These are phyloP conservation scores for Seriola aureovittata DNA, from an alignment of 2,113 vertebrate species.

Conservation along the genomic window DNA sequence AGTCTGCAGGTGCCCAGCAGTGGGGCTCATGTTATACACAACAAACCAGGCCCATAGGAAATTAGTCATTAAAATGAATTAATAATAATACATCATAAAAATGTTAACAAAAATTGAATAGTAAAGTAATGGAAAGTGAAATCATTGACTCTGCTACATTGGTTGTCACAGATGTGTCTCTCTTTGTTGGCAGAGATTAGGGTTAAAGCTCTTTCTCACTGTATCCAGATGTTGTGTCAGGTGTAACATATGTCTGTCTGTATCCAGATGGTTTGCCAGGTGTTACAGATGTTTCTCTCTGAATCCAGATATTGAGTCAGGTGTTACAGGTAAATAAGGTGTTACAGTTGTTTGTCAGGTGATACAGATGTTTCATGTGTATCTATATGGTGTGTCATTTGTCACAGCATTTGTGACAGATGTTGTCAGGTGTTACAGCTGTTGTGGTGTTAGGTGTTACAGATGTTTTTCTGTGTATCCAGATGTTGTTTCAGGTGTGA, in stretches of 20 bases:
- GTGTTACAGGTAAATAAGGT: neutral
- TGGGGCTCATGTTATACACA: no score
- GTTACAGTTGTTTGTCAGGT: neutral
- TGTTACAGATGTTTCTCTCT: neutral
- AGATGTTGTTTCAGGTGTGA: slow-evolving; percentile 3
- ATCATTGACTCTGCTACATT: no score
- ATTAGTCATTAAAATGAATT: no score
- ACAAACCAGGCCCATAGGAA: no score
- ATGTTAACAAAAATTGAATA: no score
- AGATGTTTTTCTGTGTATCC: neutral
- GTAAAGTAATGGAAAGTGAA: no score
- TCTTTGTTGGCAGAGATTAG: no score
- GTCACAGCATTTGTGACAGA: slow-evolving; percentile 58
- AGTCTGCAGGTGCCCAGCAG: no score
- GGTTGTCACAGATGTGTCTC: no score
- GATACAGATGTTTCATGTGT: neutral
- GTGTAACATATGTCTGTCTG: neutral
- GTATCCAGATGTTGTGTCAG: neutral
- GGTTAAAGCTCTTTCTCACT: no score
- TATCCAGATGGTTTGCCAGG: neutral
- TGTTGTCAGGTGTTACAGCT: slow-evolving; percentile 60
- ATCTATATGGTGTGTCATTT: neutral
- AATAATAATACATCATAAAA: no score
- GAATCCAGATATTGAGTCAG: neutral
- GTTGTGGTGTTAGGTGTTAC: neutral